Percentiles rank a stretch among this genome's conserved stretches.
These are phyloP conservation scores for Pteruthius melanotis DNA, from an alignment of 2,113 vertebrate genomes.

Conservation along the genomic window DNA sequence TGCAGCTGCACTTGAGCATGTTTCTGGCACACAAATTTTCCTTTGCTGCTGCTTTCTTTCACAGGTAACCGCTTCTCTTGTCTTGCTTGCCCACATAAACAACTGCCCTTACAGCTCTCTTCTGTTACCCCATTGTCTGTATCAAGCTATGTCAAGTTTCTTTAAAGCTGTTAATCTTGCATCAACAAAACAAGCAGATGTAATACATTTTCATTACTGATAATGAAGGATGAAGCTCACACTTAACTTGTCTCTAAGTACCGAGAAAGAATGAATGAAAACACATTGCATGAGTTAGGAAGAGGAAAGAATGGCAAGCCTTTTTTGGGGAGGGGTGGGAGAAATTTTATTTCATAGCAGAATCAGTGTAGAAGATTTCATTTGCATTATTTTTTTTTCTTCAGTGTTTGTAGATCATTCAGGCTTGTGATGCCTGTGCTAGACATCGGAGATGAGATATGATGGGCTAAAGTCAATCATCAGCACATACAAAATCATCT, in stretches of 20 bases:
- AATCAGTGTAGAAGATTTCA: neutral
- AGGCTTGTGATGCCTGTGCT: neutral
- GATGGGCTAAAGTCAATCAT: neutral
- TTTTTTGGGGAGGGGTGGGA: neutral
- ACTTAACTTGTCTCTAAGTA: neutral
- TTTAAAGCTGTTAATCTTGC: neutral
- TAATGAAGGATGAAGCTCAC: neutral
- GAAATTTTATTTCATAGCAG: neutral
- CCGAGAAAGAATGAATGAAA: neutral
- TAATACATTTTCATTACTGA: neutral
- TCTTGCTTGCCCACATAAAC: neutral
- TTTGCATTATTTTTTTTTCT: neutral
- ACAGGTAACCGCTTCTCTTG: neutral
- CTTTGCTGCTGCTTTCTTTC: neutral
- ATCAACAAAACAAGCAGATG: neutral
- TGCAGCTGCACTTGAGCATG: neutral
- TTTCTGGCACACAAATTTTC: neutral
- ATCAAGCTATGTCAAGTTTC: neutral
- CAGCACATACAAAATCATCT: neutral
- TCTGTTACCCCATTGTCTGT: neutral
- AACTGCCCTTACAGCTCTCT: neutral
- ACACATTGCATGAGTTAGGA: neutral
- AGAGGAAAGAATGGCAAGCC: neutral
- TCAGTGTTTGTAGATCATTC: neutral
- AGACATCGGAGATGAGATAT: neutral